Base-by-base conservation (phyloP, 2,113 vertebrate species). In the Cyanoliseus patagonus region DNA sequence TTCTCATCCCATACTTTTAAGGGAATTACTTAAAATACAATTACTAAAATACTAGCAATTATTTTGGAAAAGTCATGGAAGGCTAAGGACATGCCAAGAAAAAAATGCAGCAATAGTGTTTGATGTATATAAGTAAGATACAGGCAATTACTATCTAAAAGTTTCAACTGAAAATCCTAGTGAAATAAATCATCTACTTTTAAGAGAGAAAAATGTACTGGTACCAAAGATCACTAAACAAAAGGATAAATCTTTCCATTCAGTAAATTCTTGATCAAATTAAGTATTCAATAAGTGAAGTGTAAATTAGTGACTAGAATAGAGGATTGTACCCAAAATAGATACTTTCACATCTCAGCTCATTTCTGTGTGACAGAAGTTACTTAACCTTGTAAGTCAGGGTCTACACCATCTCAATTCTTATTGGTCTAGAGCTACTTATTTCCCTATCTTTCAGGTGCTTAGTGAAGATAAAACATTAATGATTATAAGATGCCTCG, bases 401-500 rank as follows among this genome's bases (percentile, higher is more conserved):
- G 11, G 13, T 75, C 44, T 88, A 31, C 8, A 53, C 28, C 95
- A n/a, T 80, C 61, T 92, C 42, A 23, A 33, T 52, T 62, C 53
- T 77, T 74, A 68, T 5, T 76, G 75, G 68, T 95, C 88, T 47
- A 81, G 35, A 69, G 22, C 27, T 35, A 2, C 2, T 86, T 76
- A 31, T 49, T 25, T 52, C 13, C 27, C 20, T 68, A 47, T 22
- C 23, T 91, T 84, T 85, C 25, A 85, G 52, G 47, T 47, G 39
- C 42, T 72, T 49, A 53, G 35, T 57, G 74, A 90, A 90, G 72
- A 69, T 94, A 96, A 94, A 90, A 28, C 16, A 89, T 89, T 90
- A 91, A 94, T 92, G 53, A 79, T 86, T 90, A 76, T 30, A 76
- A 80, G 46, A 62, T 77, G 19, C 17, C 33, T 76, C 88, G 31